Evolutionary conservation across 2,113 vertebrate genomes (phyloP), one percentile per base, ranked within the genome.

Genomic region (Patagioenas fasciata): DNA sequence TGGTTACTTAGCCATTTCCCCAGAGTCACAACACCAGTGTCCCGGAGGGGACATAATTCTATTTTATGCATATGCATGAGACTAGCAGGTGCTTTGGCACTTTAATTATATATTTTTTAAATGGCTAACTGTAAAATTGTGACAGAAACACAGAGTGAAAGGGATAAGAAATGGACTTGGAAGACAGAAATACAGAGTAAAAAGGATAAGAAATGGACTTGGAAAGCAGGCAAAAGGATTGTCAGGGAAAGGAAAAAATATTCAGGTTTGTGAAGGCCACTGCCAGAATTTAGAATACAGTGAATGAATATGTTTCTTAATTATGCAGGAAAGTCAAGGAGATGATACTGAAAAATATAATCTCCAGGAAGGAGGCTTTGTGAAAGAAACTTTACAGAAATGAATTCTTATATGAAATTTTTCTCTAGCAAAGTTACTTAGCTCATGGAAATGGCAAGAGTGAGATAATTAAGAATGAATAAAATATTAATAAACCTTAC

Each of bases 1-100:
- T 98, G 98, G 98, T 98, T 98, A 98, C 98, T 98, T 95, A 97
- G 91, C 92, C 95, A 94, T 96, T 94, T 98, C 98, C 98, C 98
- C 87, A 94, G 98, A 98, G 98, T 97, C 93, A 93, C 97, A 98
- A 97, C 97, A 98, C 97, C 97, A 97, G 92, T 95, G 97, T 98
- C 97, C 97, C 97, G 3, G 87, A 98, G 97, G 98, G 93, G 97
- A 95, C 97, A 95, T 97, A 96, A 97, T 97, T 98, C 94, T 81
- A 92, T 89, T 93, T 97, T 97, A 97, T 98, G 96, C 96, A 98
- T 98, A 98, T 98, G 93, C 92, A 98, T 98, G 89, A 86, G 81
- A 95, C 93, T 95, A 57, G 96, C 97, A 98, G 97, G 98, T 97
- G 98, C 96, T 97, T 96, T 93, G 95, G 96, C 96, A 96, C 97